Percentiles rank a stretch among this genome's conserved stretches.
Evolutionary conservation across 2,888 invertebrate genomes (phyloP).

Genomic region (Andricus curvator): DNA sequence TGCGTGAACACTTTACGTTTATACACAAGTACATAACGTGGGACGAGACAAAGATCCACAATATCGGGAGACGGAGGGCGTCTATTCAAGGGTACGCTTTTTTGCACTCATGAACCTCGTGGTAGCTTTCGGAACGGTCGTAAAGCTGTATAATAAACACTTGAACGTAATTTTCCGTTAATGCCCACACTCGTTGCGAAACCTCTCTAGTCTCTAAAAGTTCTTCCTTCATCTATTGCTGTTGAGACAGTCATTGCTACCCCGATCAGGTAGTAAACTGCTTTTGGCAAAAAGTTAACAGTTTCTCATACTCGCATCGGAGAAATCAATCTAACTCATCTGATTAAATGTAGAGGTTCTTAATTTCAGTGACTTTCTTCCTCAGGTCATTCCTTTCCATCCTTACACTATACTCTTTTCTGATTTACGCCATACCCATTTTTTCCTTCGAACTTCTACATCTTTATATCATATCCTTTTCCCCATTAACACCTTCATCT

Average conservation of each 20-base stretch:
- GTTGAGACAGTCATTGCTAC: background rate
- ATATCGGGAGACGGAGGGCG: constrained; percentile 50
- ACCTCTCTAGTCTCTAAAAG: background rate
- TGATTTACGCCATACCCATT: too few relatives aligned
- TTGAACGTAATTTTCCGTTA: constrained; percentile 30
- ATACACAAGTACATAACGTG: constrained; percentile 2
- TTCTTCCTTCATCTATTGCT: background rate
- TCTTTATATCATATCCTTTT: too few relatives aligned
- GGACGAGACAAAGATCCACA: constrained; percentile 32
- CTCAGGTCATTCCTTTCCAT: too few relatives aligned
- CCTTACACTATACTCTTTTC: too few relatives aligned
- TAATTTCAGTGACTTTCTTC: too few relatives aligned
- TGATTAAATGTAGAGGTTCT: too few relatives aligned
- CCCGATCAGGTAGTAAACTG: background rate
- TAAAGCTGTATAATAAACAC: constrained; percentile 5
- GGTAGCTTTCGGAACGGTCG: constrained; percentile 25
- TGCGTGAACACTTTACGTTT: constrained; percentile 25
- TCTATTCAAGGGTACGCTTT: constrained; percentile 56
- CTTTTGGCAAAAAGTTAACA: background rate
- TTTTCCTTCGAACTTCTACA: too few relatives aligned
- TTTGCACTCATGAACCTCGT: constrained; percentile 37
- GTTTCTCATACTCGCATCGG: background rate
- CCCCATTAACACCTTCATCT: too few relatives aligned
- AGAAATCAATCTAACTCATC: too few relatives aligned
- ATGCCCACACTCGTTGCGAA: background rate